phyloP scores from a whole-genome alignment of 2,888 invertebrate species.

The Malachius bipustulatus region DNA sequence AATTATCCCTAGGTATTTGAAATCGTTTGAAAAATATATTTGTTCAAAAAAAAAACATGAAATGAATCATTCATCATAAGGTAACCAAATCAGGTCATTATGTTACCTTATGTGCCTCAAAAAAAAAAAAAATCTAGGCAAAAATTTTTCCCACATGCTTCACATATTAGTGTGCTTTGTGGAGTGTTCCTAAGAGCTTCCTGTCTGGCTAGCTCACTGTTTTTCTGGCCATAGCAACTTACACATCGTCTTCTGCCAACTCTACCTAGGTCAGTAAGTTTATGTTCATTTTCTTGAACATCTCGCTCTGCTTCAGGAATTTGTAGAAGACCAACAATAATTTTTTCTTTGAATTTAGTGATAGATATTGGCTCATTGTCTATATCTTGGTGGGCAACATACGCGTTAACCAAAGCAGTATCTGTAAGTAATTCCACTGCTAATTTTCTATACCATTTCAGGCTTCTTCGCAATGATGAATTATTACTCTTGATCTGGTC shows the following conservation, averaged over 20 bases:
- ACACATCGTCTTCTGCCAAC: slow-evolving; percentile 3
- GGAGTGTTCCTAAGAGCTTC: neutral
- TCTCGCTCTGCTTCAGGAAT: neutral
- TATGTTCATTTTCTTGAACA: neutral
- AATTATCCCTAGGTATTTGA: too few species aligned
- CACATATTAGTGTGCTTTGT: neutral
- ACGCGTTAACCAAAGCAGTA: slow-evolving; percentile 19
- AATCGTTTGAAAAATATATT: too few species aligned
- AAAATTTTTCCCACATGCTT: neutral
- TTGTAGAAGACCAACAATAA: neutral
- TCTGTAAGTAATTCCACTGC: slow-evolving; percentile 22
- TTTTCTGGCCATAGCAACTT: neutral
- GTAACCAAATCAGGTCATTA: too few species aligned
- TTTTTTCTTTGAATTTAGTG: slow-evolving; percentile 1
- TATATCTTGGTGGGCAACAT: slow-evolving; percentile 17
- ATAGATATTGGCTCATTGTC: slow-evolving; percentile 15
- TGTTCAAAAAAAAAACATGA: too few species aligned
- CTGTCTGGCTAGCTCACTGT: neutral
- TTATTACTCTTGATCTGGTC: slow-evolving; percentile 23
- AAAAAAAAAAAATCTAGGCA: neutral
- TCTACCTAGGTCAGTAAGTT: neutral
- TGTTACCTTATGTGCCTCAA: too few species aligned
- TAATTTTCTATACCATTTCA: slow-evolving; percentile 25
- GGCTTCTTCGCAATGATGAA: slow-evolving; percentile 20
- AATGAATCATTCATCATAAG: too few species aligned